A percentile compares a stretch with the other conserved stretches of the same genome.
phyloP scores from a whole-genome alignment of 2,888 invertebrate species.

The Tholera decimalis region DNA sequence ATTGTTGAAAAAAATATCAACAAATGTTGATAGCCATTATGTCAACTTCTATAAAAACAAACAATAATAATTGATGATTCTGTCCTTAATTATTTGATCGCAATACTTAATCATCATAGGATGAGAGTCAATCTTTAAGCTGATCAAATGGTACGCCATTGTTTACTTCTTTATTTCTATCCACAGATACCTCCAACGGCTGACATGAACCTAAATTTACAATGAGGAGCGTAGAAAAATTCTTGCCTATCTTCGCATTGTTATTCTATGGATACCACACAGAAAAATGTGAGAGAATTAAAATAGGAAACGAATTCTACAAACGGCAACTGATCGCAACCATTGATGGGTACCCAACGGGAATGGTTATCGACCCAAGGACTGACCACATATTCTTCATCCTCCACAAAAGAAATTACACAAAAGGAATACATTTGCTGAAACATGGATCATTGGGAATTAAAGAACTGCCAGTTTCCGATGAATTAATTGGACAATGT shows the following conservation, averaged over 20 bases:
- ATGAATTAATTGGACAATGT: slow-evolving; percentile 84
- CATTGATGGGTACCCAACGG: slow-evolving; percentile 86
- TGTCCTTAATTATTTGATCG: background rate
- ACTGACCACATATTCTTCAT: slow-evolving; percentile 87
- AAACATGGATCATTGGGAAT: slow-evolving; percentile 85
- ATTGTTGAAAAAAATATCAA: slow-evolving; percentile 16
- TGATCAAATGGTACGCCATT: background rate
- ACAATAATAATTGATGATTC: background rate
- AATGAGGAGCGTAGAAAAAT: slow-evolving; percentile 58
- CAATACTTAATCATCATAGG: background rate
- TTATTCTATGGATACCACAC: slow-evolving; percentile 50
- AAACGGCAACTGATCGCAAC: slow-evolving; percentile 84
- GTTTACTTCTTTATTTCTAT: background rate
- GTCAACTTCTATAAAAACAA: slow-evolving; percentile 5
- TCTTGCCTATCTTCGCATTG: slow-evolving; percentile 63
- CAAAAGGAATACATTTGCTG: slow-evolving; percentile 84
- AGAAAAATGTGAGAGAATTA: slow-evolving; percentile 84
- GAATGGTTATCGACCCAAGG: slow-evolving; percentile 81
- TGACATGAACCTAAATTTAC: slow-evolving; percentile 76
- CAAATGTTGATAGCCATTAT: background rate
- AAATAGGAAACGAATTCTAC: slow-evolving; percentile 84
- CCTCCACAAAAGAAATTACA: slow-evolving; percentile 86
- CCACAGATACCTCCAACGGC: slow-evolving; percentile 55
- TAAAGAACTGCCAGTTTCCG: slow-evolving; percentile 81
- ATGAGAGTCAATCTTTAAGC: background rate